Evolutionary conservation across 2,113 vertebrate genomes (phyloP).

Genomic region (Mesembrinibis cayennensis): DNA sequence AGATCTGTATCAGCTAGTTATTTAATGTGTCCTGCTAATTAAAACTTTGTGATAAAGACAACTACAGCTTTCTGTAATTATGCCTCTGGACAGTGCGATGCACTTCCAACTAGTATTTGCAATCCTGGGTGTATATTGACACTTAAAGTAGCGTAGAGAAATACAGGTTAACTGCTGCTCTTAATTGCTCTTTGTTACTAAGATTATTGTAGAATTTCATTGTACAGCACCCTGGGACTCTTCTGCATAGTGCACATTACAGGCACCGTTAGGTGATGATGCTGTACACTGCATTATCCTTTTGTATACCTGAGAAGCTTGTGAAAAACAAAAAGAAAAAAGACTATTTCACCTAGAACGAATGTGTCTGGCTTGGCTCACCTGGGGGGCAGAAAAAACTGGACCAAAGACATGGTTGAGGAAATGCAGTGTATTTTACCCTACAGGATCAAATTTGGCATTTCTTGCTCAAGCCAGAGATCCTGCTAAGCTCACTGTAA

Average conservation of each 20-base stretch:
- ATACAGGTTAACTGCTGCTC: constrained; percentile 45
- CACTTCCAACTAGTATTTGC: not conserved
- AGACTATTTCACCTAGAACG: not conserved
- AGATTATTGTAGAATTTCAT: constrained; percentile 6
- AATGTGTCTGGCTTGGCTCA: not conserved
- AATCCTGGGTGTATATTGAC: not conserved
- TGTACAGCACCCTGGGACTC: not conserved
- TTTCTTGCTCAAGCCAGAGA: not conserved
- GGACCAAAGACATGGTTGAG: not conserved
- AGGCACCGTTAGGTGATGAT: not conserved
- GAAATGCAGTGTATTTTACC: not conserved
- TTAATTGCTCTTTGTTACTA: constrained; percentile 26
- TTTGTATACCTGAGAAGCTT: not conserved
- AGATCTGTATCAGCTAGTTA: constrained; percentile 57
- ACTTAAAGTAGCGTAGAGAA: constrained; percentile 28
- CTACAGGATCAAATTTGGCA: not conserved
- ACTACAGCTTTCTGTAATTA: constrained; percentile 57
- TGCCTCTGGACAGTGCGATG: not conserved
- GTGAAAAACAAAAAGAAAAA: not conserved
- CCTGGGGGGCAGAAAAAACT: not conserved
- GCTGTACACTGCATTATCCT: not conserved
- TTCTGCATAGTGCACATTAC: not conserved
- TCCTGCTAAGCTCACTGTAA: not conserved
- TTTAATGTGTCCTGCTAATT: constrained; percentile 66
- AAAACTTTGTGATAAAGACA: constrained; percentile 49